Evolutionary conservation across 2,797 vertebrate genomes (phyloP).

Genomic region (Hyperoplus lanceolatus): DNA sequence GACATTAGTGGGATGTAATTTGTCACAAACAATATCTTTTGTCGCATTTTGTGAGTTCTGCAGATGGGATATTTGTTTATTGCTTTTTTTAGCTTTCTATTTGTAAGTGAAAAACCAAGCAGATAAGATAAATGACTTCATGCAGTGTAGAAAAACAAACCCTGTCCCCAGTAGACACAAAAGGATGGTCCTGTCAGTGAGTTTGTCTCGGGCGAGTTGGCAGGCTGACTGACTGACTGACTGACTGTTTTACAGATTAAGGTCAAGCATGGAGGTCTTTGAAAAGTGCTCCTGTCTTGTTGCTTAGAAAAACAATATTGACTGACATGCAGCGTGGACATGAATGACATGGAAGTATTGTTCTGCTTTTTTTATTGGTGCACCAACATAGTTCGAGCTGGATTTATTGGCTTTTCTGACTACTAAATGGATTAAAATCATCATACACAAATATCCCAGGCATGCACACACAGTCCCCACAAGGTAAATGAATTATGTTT

Average conservation of each 20-base stretch:
- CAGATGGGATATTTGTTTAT: not conserved
- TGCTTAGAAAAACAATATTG: slow-evolving; percentile 43
- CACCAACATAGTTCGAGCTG: not conserved
- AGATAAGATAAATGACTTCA: not conserved
- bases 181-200: slow-evolving; percentile 13
- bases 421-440: not conserved
- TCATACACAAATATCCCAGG: not conserved
- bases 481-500: not conserved
- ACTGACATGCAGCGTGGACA: slow-evolving; percentile 33
- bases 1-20: not conserved
- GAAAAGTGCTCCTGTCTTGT: slow-evolving; percentile 20
- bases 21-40: not conserved
- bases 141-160: not conserved
- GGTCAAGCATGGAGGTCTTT: slow-evolving; percentile 42
- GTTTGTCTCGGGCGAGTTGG: slow-evolving; percentile 44
- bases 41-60: not conserved
- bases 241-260: slow-evolving; percentile 52
- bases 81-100: not conserved
- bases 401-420: slow-evolving; percentile 23
- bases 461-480: not conserved
- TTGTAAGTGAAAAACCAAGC: not conserved
- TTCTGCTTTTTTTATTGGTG: not conserved
- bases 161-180: not conserved
- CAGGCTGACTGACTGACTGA: slow-evolving; percentile 26
- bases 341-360: not conserved